Evolutionary conservation across 1,140 invertebrate species (phyloP), one percentile per base, ranked within the genome.

Genomic region (Drosophila trapezifrons): DNA sequence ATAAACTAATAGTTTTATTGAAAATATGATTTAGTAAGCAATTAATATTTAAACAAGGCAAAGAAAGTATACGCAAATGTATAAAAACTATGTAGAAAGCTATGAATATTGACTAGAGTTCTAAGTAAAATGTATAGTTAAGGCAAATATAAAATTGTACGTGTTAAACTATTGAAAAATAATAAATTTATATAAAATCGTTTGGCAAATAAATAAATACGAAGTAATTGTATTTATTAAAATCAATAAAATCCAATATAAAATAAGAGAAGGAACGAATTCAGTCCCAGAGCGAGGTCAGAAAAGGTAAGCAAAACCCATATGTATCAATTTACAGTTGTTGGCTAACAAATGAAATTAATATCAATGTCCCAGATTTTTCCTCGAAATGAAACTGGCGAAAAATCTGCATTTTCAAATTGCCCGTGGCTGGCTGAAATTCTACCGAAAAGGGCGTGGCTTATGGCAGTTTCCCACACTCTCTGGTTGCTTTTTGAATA

Each of bases 401-500:
- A 64, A 40, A 32, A 40, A 29, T 40, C 25, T 22, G 45, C 25
- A 47, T 49, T 64, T 10, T 58, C 6, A 22, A 37, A 46, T 32
- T 15, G 6, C 47, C 62, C 0, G 2, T 4, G 63, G 49, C 20
- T 38, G 29, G 7, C 15, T 12, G 10, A n/a, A 38, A 12, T 4
- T 55, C 38, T 12, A 12, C 35, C 13, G 2, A 25, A 20, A 20
- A 32, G 59, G 71, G 59, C 52, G 72, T 76, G 73, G 25, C 46
- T 15, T 60, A 13, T 75, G 40, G 47, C 47, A 75, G 63, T 76
- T 82, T 83, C 80, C 70, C 80, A 81, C 73, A 76, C 72, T 76
- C 29, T 22, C 32, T 1, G 32, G 10, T 9, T 20, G 9, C 8
- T 32, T 13, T 17, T n/a, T 6, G 46, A 18, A 59, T 20, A 15